Conservation (phyloP, 2,113 vertebrate species). For the Brachyhypopomus gauderio region DNA sequence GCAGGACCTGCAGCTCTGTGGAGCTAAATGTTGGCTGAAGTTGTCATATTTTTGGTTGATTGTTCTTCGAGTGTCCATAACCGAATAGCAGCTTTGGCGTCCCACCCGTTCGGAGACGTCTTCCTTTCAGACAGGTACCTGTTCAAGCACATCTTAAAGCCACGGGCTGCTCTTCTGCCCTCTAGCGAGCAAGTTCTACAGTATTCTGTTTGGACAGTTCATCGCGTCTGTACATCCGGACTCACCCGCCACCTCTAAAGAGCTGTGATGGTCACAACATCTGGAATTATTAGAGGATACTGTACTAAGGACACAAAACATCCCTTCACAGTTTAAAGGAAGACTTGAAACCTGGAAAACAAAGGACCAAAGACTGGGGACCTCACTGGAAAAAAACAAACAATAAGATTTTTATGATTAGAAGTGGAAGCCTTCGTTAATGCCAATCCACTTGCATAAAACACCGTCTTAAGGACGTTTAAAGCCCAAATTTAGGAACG, state of each 20-base stretch:
- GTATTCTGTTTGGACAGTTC: constrained; percentile 26
- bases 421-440: constrained; percentile 76
- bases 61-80: constrained; percentile 39
- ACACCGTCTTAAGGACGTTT: constrained; percentile 75
- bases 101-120: constrained; percentile 18
- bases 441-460: constrained; percentile 72
- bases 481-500: constrained; percentile 67
- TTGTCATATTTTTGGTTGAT: constrained; percentile 53
- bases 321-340: constrained; percentile 63
- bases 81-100: constrained; percentile 46
- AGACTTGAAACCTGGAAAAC: constrained; percentile 63
- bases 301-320: constrained; percentile 61
- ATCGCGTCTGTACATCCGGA: constrained; percentile 22
- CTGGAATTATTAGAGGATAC: constrained; percentile 38
- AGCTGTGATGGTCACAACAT: constrained; percentile 2
- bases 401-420: constrained; percentile 69
- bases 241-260: background rate
- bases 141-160: constrained; percentile 17
- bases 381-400: constrained; percentile 37
- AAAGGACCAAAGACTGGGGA: constrained; percentile 58
- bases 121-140: constrained; percentile 23
- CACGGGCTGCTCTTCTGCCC: constrained; percentile 29
- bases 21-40: constrained; percentile 33
- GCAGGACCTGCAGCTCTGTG: constrained; percentile 37
- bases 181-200: constrained; percentile 37